Conservation (phyloP, 2,113 vertebrate genomes). For the Calcarius ornatus region DNA sequence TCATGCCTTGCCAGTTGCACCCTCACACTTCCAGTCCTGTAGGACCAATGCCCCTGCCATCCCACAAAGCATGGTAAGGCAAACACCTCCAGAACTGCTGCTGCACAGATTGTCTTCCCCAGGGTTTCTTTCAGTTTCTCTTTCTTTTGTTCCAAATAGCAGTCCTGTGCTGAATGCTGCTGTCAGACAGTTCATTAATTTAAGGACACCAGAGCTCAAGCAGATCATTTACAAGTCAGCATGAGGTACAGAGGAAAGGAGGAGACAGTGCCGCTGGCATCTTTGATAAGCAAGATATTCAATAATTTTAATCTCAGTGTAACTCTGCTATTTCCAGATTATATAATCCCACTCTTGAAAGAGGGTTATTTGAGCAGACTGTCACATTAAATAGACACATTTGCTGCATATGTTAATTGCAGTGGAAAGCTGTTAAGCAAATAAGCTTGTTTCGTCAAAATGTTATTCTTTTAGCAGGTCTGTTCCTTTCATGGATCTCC, state of each 20-base stretch:
- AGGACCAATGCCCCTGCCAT: background rate
- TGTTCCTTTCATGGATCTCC: conserved; percentile 14
- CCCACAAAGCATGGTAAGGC: background rate
- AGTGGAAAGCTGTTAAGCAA: conserved; percentile 62
- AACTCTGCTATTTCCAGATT: conserved; percentile 27
- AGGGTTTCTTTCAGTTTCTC: background rate
- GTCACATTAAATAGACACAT: conserved; percentile 23
- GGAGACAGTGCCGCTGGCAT: background rate
- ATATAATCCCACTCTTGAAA: conserved; percentile 30
- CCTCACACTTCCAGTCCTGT: background rate
- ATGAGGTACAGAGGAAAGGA: background rate
- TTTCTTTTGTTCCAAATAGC: background rate
- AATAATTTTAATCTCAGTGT: conserved; percentile 21
- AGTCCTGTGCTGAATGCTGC: background rate
- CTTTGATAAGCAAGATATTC: background rate
- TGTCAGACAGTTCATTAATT: background rate
- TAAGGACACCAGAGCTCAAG: background rate
- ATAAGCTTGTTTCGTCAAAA: conserved; percentile 51
- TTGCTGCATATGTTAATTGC: background rate
- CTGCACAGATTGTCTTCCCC: background rate
- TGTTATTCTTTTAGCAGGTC: conserved; percentile 61
- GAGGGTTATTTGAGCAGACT: conserved; percentile 18
- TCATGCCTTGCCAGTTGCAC: background rate
- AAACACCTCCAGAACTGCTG: background rate
- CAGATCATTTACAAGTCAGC: background rate